Percentiles rank a stretch among this genome's conserved stretches.
Conservation (phyloP, 1,140 invertebrate species). For the roundworm (Caenorhabditis elegans) region DNA sequence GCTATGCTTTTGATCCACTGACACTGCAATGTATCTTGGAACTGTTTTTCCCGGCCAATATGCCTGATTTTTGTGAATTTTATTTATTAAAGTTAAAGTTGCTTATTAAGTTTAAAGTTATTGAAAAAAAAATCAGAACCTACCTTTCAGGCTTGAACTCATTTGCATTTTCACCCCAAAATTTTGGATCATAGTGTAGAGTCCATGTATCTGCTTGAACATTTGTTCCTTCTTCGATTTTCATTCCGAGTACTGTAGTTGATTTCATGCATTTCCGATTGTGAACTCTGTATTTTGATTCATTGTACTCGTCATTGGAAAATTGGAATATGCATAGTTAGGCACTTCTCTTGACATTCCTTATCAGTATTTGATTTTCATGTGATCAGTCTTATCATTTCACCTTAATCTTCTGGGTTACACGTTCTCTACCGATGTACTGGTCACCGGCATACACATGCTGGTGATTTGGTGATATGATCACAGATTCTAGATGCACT, state of each 20-base stretch:
- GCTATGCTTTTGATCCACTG: too few species aligned
- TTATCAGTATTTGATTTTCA: too few species aligned
- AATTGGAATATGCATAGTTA: too few species aligned
- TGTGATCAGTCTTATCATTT: conserved; percentile 54
- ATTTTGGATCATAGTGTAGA: conserved; percentile 65
- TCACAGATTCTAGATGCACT: neutral
- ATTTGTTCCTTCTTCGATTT: conserved; percentile 65
- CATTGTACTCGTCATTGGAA: too few species aligned
- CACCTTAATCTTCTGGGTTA: conserved; percentile 62
- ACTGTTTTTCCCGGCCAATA: too few species aligned
- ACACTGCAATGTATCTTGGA: too few species aligned
- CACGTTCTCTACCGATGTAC: too few species aligned
- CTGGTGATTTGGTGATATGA: conserved; percentile 43
- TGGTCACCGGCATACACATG: too few species aligned
- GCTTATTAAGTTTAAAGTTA: too few species aligned
- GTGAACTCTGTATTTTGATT: neutral
- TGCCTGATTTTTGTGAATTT: too few species aligned
- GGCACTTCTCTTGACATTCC: too few species aligned
- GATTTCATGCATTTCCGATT: neutral
- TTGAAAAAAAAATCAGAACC: neutral
- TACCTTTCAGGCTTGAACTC: conserved; percentile 50
- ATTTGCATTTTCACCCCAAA: conserved; percentile 62
- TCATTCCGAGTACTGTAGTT: neutral
- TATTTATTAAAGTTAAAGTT: too few species aligned
- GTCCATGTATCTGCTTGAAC: conserved; percentile 67